phyloP scores from a whole-genome alignment of 2,113 vertebrate species.

The Leiothrix lutea region DNA sequence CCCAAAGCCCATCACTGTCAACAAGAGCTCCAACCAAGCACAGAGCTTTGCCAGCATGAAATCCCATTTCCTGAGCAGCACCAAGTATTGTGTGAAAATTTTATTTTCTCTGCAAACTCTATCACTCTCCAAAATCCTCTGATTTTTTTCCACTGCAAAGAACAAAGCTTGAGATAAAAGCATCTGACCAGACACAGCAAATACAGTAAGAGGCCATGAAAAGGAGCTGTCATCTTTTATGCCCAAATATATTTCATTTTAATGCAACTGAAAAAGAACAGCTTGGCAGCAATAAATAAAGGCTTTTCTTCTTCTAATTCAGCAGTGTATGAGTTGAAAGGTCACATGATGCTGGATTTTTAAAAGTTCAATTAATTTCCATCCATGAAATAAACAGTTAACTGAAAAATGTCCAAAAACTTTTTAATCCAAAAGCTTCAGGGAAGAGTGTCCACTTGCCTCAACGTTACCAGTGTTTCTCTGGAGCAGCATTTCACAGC shows the following conservation, averaged over 20 bases:
- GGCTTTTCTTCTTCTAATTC: neutral
- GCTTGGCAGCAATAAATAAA: neutral
- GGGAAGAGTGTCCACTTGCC: neutral
- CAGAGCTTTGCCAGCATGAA: neutral
- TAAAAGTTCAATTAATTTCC: neutral
- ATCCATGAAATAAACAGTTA: neutral
- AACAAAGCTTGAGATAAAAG: slow-evolving; percentile 41
- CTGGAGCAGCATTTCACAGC: neutral
- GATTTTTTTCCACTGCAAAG: neutral
- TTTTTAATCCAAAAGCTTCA: neutral
- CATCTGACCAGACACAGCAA: slow-evolving; percentile 12
- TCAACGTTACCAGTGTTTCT: fast-evolving
- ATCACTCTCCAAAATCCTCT: neutral
- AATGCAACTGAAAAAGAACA: neutral
- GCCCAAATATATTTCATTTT: slow-evolving; percentile 16
- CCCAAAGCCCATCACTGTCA: neutral
- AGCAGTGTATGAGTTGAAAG: neutral
- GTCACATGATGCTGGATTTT: neutral
- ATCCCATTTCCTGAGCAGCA: neutral
- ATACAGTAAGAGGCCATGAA: neutral
- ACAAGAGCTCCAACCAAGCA: neutral
- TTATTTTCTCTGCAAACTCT: neutral
- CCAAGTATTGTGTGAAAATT: neutral
- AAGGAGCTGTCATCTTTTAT: slow-evolving; percentile 24
- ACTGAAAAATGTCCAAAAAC: neutral